Base-by-base conservation (phyloP, 2,797 vertebrate genomes). In the Taenioides sp. region DNA sequence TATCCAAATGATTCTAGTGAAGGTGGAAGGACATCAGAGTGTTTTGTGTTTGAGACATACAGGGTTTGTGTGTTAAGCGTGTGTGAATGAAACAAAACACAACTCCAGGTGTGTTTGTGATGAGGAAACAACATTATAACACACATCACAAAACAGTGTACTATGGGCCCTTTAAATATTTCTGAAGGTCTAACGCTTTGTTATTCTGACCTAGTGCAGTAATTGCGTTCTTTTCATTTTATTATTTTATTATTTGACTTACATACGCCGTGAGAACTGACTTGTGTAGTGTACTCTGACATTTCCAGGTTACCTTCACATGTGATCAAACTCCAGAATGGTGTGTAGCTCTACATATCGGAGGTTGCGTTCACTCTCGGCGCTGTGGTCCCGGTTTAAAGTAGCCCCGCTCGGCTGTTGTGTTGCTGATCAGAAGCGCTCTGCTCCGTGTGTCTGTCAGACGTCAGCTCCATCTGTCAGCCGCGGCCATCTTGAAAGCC, bases 391-490 rank as follows among this genome's bases (percentile, higher is more conserved):
- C 43, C 14, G 16, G 4, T 17, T 2, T 47, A 47, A 17, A 47
- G 43, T 47, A 47, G 43, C 27, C 17, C 50, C 4, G 50, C 70
- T 34, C 52, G 60, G 25, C 23, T 23, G 47, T 59, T 43, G 80
- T 50, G 28, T 2, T 71, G 49, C 22, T 34, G 76, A 83, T 83
- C 80, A 74, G 75, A 85, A 73, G 74, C 72, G 22, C 47, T 82
- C 82, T 84, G 78, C 82, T 58, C 57, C 58, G 70, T 80, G 73
- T 81, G 85, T 88, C 86, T 88, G 87, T 89, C 87, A 89, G 87
- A 78, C 87, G 62, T 91, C 88, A 87, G 73, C 6, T 65, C 84
- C 88, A 85, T 90, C 87, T 88, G 91, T 91, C 91, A 89, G 83
- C 82, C 7, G 70, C 9, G 25, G 74, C 73, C 78, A 86, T 88